A percentile compares a stretch with the other conserved stretches of the same genome.
These are phyloP conservation scores for Pitangus sulphuratus DNA, from an alignment of 2,797 vertebrate species.

Conservation along the genomic window DNA sequence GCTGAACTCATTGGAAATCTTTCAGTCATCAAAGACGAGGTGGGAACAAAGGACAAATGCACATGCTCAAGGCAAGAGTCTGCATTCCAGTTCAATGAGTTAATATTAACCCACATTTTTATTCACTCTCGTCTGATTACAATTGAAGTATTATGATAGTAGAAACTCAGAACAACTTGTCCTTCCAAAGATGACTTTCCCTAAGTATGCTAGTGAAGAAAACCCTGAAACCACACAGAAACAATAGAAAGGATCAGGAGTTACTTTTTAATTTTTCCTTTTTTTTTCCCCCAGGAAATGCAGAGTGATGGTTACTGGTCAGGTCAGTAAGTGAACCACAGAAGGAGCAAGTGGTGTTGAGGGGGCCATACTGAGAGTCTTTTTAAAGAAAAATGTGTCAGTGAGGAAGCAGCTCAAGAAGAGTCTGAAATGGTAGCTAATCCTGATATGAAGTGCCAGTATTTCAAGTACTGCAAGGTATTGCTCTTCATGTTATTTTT, in stretches of 20 bases:
- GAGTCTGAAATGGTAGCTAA: neutral
- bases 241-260: neutral
- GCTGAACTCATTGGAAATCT: neutral
- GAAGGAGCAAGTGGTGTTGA: neutral
- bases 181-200: neutral
- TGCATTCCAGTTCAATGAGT: neutral
- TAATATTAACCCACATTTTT: neutral
- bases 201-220: neutral
- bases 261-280: neutral
- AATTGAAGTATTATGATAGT: neutral
- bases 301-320: neutral
- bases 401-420: neutral
- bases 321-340: neutral
- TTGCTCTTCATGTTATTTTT: neutral
- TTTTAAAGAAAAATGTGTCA: neutral
- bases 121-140: neutral
- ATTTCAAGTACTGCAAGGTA: neutral
- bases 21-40: neutral
- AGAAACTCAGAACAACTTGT: neutral
- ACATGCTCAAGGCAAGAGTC: neutral
- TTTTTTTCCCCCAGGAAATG: neutral
- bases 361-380: neutral
- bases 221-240: neutral
- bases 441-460: neutral
- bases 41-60: neutral